These are phyloP conservation scores for Paramuricea clavata DNA, from an alignment of 92 coral and sea anemone genomes.

Conservation along the genomic window DNA sequence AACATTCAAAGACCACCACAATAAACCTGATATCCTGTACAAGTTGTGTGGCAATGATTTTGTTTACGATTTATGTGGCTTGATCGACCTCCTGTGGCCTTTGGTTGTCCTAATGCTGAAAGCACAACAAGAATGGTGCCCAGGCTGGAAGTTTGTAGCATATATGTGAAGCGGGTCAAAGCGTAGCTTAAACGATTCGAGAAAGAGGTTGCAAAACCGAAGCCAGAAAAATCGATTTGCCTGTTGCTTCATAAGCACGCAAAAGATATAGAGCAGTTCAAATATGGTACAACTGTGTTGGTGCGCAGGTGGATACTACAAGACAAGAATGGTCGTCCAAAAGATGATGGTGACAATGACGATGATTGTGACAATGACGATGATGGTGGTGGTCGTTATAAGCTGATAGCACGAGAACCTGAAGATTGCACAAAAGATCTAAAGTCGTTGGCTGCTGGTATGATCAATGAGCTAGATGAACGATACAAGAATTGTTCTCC, in stretches of 20 bases:
- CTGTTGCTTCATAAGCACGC: constrained; percentile 15
- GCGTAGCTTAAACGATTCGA: background rate
- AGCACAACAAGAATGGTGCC: constrained; percentile 34
- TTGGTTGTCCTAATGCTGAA: constrained; percentile 27
- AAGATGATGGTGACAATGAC: no score
- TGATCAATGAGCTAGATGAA: constrained; percentile 21
- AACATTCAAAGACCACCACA: constrained; percentile 40
- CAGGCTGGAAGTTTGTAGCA: constrained; percentile 19
- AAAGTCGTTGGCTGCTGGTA: constrained; percentile 28
- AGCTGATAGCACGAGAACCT: background rate
- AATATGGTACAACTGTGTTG: constrained; percentile 6
- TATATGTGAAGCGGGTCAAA: constrained; percentile 4
- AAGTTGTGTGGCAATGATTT: constrained; percentile 28
- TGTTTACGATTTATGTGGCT: background rate
- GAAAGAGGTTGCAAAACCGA: background rate
- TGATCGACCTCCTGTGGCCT: constrained; percentile 32
- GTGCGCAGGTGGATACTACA: constrained; percentile 14
- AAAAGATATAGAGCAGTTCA: constrained; percentile 4
- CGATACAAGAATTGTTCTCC: constrained; percentile 7
- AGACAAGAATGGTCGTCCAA: no score
- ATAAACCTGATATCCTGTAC: constrained; percentile 11
- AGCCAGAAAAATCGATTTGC: constrained; percentile 7
- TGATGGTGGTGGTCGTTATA: background rate
- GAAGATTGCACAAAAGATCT: constrained; percentile 9
- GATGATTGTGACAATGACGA: no score